These are phyloP conservation scores for Platynereis dumerilii DNA, from an alignment of 2,888 invertebrate genomes.

Conservation along the genomic window DNA sequence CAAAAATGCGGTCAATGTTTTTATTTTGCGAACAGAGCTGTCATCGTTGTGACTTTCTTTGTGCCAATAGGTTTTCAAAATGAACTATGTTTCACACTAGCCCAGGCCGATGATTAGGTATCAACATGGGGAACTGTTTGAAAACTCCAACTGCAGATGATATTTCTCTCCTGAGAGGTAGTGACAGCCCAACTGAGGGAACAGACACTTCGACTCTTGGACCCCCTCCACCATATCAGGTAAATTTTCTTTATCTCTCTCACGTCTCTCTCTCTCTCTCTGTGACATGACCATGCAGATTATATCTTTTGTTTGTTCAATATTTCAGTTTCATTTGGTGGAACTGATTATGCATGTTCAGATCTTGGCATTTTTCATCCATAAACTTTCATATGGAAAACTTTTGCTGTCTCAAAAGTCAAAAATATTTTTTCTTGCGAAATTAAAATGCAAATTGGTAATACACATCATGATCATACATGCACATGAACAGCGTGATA, in stretches of 20 bases:
- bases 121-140: constrained; percentile 65
- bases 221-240: constrained; percentile 65
- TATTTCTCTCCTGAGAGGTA: constrained; percentile 63
- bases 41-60: constrained; percentile 7
- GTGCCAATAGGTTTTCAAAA: constrained; percentile 13
- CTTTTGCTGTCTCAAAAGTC: no score
- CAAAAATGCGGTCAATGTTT: constrained; percentile 19
- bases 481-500: no score
- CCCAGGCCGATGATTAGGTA: neutral
- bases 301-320: no score
- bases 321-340: no score
- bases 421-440: no score
- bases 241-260: constrained; percentile 22
- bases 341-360: no score
- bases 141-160: constrained; percentile 64
- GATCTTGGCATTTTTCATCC: no score
- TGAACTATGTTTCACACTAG: constrained; percentile 2
- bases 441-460: no score
- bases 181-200: constrained; percentile 47
- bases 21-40: constrained; percentile 20
- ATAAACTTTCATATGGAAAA: no score
- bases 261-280: no score
- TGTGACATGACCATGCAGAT: no score
- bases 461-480: no score
- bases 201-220: constrained; percentile 49